Conservation (phyloP, 2,113 vertebrate species). For the Origma solitaria region DNA sequence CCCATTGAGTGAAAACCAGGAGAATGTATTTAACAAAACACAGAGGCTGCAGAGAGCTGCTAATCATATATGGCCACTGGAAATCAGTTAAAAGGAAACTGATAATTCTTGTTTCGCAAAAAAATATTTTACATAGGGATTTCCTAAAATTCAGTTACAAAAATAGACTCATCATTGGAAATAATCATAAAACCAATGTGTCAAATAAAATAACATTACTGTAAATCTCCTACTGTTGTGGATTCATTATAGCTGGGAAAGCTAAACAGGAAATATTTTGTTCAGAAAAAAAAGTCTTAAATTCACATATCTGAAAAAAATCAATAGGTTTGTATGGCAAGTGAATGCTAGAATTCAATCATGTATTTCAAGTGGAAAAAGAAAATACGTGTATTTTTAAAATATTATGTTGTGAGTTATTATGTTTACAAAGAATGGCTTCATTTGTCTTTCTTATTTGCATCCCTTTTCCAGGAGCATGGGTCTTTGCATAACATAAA, state of each 20-base stretch:
- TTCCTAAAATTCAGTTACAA: not conserved
- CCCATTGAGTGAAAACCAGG: not conserved
- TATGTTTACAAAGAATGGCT: not conserved
- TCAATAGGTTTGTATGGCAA: not conserved
- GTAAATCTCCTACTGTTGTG: not conserved
- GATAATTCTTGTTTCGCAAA: not conserved
- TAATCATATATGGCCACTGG: not conserved
- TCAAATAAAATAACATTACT: not conserved
- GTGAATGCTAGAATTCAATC: not conserved
- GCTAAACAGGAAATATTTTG: not conserved
- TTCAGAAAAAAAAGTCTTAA: not conserved
- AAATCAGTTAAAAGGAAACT: not conserved
- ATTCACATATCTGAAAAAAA: not conserved
- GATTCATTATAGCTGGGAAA: not conserved
- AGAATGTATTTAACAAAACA: not conserved
- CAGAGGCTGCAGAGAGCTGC: not conserved
- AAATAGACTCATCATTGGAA: not conserved
- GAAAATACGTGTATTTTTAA: not conserved
- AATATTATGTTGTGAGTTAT: not conserved
- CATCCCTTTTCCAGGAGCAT: not conserved
- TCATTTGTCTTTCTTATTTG: not conserved
- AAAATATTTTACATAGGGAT: not conserved
- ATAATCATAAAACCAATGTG: not conserved
- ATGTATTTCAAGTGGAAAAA: not conserved
- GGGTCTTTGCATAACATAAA: not conserved